phyloP scores from a whole-genome alignment of 2,888 invertebrate species.

The Alentia gelatinosa region DNA sequence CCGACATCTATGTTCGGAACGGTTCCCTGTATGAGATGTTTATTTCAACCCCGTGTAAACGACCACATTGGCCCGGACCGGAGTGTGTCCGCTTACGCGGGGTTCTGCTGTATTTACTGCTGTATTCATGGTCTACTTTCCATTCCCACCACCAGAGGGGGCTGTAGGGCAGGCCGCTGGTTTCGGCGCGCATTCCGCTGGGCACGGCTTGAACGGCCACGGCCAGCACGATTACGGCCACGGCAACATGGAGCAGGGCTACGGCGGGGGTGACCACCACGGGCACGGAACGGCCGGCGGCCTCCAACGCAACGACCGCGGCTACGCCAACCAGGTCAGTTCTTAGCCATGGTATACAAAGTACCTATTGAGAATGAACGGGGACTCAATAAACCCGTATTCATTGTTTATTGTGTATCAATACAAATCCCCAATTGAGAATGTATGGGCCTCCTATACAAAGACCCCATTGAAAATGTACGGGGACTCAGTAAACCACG shows the following conservation, averaged over 20 bases:
- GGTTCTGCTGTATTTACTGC: neutral
- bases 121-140: neutral
- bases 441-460: no score
- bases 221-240: neutral
- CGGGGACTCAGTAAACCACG: no score
- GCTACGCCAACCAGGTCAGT: neutral
- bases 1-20: no score
- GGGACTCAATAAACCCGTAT: no score
- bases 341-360: no score
- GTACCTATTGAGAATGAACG: no score
- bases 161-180: neutral
- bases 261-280: neutral
- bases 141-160: no score
- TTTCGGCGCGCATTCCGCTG: neutral
- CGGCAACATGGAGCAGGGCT: neutral
- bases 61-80: neutral
- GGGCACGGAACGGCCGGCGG: neutral
- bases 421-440: no score
- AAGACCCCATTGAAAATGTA: no score
- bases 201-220: neutral
- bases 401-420: no score
- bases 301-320: neutral
- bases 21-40: neutral
- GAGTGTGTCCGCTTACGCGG: neutral
- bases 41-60: neutral